Percentiles rank a stretch among this genome's conserved stretches.
Evolutionary conservation across 1,140 invertebrate genomes (phyloP).

Genomic region (Amphibalanus amphitrite): DNA sequence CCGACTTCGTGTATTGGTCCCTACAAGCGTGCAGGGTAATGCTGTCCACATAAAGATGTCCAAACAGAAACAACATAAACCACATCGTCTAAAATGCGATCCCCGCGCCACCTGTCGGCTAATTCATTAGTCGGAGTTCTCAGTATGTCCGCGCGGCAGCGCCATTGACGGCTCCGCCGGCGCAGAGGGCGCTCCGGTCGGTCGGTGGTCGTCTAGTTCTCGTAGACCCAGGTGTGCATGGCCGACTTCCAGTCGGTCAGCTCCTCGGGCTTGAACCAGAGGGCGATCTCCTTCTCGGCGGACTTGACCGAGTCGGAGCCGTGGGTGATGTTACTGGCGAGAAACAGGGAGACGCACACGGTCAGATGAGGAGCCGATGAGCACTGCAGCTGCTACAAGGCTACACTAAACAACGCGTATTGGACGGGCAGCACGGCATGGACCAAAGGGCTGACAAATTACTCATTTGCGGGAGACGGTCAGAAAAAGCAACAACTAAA

Average conservation of each 20-base stretch:
- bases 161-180: not conserved
- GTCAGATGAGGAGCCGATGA: too few species aligned
- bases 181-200: too few species aligned
- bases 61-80: not conserved
- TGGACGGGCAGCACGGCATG: too few species aligned
- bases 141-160: not conserved
- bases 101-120: too few species aligned
- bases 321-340: constrained; percentile 73
- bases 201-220: constrained; percentile 23
- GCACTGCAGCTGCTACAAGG: too few species aligned
- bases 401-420: too few species aligned
- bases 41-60: not conserved
- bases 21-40: not conserved
- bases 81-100: too few species aligned
- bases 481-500: too few species aligned
- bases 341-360: constrained; percentile 14
- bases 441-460: too few species aligned
- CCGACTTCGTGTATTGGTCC: not conserved
- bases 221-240: constrained; percentile 74
- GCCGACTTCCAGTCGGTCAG: constrained; percentile 50
- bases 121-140: too few species aligned
- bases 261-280: constrained; percentile 91
- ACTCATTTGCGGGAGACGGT: too few species aligned
- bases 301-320: constrained; percentile 84
- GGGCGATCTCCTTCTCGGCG: constrained; percentile 71